These are phyloP conservation scores for Mesorhabditis belari DNA, from an alignment of 2,888 invertebrate species.

Conservation along the genomic window DNA sequence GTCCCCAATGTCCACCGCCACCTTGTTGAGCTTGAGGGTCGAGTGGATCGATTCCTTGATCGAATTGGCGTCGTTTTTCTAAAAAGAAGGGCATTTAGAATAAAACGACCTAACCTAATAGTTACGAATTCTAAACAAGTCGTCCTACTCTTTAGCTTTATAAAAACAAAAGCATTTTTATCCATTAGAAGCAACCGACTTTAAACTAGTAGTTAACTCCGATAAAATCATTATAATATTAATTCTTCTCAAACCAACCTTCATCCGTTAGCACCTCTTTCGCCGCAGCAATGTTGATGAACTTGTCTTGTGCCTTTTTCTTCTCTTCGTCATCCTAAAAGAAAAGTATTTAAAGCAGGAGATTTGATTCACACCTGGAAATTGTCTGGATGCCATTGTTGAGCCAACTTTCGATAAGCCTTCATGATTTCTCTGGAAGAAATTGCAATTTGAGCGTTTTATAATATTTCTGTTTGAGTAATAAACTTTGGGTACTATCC, in stretches of 20 bases:
- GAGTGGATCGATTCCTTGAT: slow-evolving; percentile 88
- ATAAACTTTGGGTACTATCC: too few relatives aligned
- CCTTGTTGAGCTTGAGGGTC: slow-evolving; percentile 74
- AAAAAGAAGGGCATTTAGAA: slow-evolving; percentile 56
- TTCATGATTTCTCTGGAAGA: slow-evolving; percentile 72
- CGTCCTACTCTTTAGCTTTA: too few relatives aligned
- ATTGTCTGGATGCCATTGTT: slow-evolving; percentile 98
- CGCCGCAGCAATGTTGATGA: slow-evolving; percentile 95
- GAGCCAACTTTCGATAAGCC: slow-evolving; percentile 90
- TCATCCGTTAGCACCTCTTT: slow-evolving; percentile 79
- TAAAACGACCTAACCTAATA: neutral
- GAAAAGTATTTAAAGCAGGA: neutral
- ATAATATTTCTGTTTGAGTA: too few relatives aligned
- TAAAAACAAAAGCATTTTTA: too few relatives aligned
- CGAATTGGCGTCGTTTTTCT: slow-evolving; percentile 87
- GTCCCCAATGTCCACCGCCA: slow-evolving; percentile 23
- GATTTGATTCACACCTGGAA: slow-evolving; percentile 66
- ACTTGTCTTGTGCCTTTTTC: slow-evolving; percentile 88
- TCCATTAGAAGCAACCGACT: too few relatives aligned
- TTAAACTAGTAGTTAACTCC: too few relatives aligned
- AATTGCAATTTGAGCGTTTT: neutral
- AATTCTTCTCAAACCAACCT: slow-evolving; percentile 58
- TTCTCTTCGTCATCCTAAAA: slow-evolving; percentile 75
- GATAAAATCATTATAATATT: too few relatives aligned
- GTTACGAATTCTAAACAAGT: neutral